Percentiles rank a stretch among this genome's conserved stretches.
Conservation (phyloP, 1,140 invertebrate genomes). For the Drosophila orena region DNA sequence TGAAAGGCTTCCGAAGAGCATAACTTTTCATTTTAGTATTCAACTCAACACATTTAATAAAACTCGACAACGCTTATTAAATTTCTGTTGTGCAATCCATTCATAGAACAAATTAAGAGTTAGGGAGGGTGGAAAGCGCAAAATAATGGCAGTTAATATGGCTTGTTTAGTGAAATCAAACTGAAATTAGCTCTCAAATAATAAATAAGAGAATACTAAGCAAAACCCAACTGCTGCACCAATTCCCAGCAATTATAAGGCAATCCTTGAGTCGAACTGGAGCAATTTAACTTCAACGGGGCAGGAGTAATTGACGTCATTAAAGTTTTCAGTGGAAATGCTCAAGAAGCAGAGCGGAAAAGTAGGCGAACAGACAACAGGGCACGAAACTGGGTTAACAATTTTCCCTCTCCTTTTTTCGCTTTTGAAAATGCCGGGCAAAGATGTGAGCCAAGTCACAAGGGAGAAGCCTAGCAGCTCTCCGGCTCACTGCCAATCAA, state of each 20-base stretch:
- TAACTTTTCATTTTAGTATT: no score
- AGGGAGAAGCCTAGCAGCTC: constrained; percentile 9
- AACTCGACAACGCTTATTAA: no score
- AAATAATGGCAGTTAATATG: not conserved
- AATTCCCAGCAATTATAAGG: constrained; percentile 37
- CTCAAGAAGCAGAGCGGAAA: constrained; percentile 23
- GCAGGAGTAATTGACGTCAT: constrained; percentile 39
- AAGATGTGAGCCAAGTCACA: constrained; percentile 27
- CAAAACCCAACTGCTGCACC: constrained; percentile 19
- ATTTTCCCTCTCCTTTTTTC: constrained; percentile 10
- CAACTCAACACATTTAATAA: no score
- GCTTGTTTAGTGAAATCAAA: not conserved
- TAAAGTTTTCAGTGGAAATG: constrained; percentile 40
- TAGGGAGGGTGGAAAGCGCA: no score
- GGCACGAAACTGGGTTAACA: constrained; percentile 42
- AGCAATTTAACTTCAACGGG: constrained; percentile 24
- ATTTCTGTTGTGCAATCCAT: no score
- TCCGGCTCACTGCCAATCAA: constrained; percentile 37
- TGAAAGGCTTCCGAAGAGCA: not conserved
- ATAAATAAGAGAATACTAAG: not conserved
- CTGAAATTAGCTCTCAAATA: not conserved
- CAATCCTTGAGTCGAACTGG: constrained; percentile 4
- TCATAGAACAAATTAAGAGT: no score
- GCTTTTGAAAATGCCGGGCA: constrained; percentile 18
- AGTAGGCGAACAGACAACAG: constrained; percentile 24